phyloP scores from a whole-genome alignment of 1,140 invertebrate species.

The Leptestheria dahalacensis region DNA sequence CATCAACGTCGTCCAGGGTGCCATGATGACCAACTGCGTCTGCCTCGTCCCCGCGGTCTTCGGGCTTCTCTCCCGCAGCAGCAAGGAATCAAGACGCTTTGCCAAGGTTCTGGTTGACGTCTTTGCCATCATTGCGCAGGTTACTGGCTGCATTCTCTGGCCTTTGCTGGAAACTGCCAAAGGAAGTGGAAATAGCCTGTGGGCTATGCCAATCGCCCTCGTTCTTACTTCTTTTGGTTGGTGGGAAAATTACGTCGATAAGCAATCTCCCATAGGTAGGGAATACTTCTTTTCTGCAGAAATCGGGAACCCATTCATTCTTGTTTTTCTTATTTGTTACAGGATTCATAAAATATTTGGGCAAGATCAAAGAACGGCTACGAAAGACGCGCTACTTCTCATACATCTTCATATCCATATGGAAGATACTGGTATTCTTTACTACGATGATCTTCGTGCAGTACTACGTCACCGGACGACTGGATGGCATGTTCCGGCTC shows the following conservation, averaged over 20 bases:
- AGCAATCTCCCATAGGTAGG: slow-evolving; percentile 17
- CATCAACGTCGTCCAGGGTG: slow-evolving; percentile 33
- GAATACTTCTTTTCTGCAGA: not conserved
- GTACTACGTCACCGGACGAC: slow-evolving; percentile 17
- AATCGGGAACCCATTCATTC: not conserved
- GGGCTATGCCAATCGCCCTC: slow-evolving; percentile 31
- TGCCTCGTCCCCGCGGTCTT: slow-evolving; percentile 35
- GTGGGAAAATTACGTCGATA: slow-evolving; percentile 37
- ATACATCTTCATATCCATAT: slow-evolving; percentile 27
- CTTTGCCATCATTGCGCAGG: slow-evolving; percentile 24
- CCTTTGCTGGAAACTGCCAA: slow-evolving; percentile 18
- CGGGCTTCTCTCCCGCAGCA: slow-evolving; percentile 18
- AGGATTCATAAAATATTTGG: slow-evolving; percentile 27
- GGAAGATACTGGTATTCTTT: slow-evolving; percentile 28
- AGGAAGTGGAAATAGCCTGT: slow-evolving; percentile 36
- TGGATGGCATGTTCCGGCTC: slow-evolving; percentile 16
- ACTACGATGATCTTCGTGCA: slow-evolving; percentile 26
- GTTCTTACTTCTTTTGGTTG: slow-evolving; percentile 34
- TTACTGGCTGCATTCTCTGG: slow-evolving; percentile 25
- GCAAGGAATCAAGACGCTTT: slow-evolving; percentile 20
- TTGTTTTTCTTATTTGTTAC: slow-evolving; percentile 10
- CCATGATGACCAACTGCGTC: slow-evolving; percentile 35
- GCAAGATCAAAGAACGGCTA: slow-evolving; percentile 25
- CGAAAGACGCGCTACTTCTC: slow-evolving; percentile 29
- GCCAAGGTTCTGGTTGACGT: slow-evolving; percentile 28